Evolutionary conservation across 2,888 invertebrate genomes (phyloP), one percentile per base, ranked within the genome.

Genomic region (Reticulitermes lucifugus): DNA sequence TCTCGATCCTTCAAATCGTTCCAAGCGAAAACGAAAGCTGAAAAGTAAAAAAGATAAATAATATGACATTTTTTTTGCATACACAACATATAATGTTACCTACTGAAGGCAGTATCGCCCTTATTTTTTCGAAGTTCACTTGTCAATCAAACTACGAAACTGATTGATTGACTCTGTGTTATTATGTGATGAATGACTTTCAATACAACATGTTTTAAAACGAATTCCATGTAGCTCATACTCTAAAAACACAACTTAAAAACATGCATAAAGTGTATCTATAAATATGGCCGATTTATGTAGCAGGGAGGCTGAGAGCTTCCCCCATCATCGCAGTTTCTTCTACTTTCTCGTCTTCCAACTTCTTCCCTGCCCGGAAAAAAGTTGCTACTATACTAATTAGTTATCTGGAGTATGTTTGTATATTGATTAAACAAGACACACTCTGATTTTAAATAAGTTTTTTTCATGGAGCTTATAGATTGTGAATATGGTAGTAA

Each of bases 401-500:
- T 81, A 81, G 81, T 70, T 70, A 81, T 65, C 81, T 70, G 70
- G 46, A 81, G 81, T 81, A 70, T 70, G 65, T 41, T 60, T 55
- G 79, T 80, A 70, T 81, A 81, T 81, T 81, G 81, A 81, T 81
- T 81, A 81, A 81, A 81, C 81, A 81, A 81, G 65, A 46, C 70
- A 14, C 18, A 70, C 70, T 41, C 65, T 70, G 81, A 81, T 81
- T 81, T 77, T 81, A 81, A 81, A 70, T 65, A 81, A 65, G 65
- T 81, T 43, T 70, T 65, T 65, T 65, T 41, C 41, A 25, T 43
- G 65, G 12, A 22, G 81, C 70, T 60, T 81, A 84, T 65, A 79
- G 84, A 79, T 84, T 43, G 79, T 84, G 84, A 84, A 84, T 84
- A 84, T 79, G 84, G 77, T 60, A 43, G 84, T 84, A 84, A 84